phyloP scores from a whole-genome alignment of 1,140 invertebrate genomes.

The Hyposmocoma kahamanoa region DNA sequence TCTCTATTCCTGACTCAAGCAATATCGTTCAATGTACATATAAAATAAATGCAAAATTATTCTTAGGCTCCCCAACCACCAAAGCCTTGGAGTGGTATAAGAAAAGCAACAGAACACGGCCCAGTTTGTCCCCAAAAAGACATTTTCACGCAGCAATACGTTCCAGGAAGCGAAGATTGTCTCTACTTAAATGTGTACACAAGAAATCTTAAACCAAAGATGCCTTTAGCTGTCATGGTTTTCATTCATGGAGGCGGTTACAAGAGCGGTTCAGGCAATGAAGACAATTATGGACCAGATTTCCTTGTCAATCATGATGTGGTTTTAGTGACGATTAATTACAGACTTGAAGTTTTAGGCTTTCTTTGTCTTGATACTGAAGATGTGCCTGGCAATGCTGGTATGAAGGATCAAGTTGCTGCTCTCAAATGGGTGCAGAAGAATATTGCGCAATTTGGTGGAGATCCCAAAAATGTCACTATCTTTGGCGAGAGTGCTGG shows the following conservation, averaged over 20 bases:
- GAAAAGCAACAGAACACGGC: neutral
- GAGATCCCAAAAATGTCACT: slow-evolving; percentile 76
- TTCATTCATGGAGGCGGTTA: slow-evolving; percentile 55
- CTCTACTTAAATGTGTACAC: slow-evolving; percentile 31
- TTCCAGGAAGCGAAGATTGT: slow-evolving; percentile 28
- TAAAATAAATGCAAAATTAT: no score
- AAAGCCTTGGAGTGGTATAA: neutral
- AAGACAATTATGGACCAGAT: slow-evolving; percentile 68
- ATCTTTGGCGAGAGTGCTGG: slow-evolving; percentile 76
- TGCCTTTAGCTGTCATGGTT: slow-evolving; percentile 36
- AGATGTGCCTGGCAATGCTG: slow-evolving; percentile 73
- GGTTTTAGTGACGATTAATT: slow-evolving; percentile 78
- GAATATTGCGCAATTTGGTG: slow-evolving; percentile 76
- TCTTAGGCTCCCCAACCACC: neutral
- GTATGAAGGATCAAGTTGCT: slow-evolving; percentile 76
- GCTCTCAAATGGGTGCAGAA: slow-evolving; percentile 76
- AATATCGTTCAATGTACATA: no score
- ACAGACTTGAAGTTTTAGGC: slow-evolving; percentile 57
- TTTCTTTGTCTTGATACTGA: slow-evolving; percentile 67
- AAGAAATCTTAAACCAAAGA: slow-evolving; percentile 14
- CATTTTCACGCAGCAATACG: neutral
- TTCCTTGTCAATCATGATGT: slow-evolving; percentile 76
- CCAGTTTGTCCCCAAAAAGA: neutral
- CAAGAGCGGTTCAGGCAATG: slow-evolving; percentile 12
- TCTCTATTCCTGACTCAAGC: no score